Evolutionary conservation across 2,888 invertebrate genomes (phyloP).

Genomic region (Rhamphomyia laevipes): DNA sequence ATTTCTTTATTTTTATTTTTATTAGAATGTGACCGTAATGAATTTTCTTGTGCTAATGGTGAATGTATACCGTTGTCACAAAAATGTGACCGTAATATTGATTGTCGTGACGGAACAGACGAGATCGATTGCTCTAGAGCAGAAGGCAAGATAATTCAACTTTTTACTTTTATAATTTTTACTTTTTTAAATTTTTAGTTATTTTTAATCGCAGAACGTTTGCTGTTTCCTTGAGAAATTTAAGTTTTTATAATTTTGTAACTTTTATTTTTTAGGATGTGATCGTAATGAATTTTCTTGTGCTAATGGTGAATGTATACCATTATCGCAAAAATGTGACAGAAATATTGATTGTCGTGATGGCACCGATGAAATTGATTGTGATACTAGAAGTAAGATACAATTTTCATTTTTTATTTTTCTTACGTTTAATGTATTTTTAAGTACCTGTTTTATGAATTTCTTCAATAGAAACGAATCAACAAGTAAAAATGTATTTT

Average conservation of each 20-base stretch:
- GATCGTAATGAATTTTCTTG: slow-evolving; percentile 46
- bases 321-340: slow-evolving; percentile 42
- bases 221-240: background rate
- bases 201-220: too few relatives aligned
- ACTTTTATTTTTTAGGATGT: background rate
- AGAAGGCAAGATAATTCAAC: background rate
- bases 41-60: slow-evolving; percentile 50
- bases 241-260: background rate
- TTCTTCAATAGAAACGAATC: too few relatives aligned
- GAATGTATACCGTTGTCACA: slow-evolving; percentile 44
- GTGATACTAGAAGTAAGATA: slow-evolving; percentile 18
- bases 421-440: background rate
- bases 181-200: too few relatives aligned
- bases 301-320: slow-evolving; percentile 46
- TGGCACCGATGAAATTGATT: slow-evolving; percentile 50
- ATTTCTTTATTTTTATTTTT: background rate
- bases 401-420: too few relatives aligned
- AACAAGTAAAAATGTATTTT: too few relatives aligned
- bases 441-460: too few relatives aligned
- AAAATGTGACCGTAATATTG: slow-evolving; percentile 42
- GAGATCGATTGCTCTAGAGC: slow-evolving; percentile 39
- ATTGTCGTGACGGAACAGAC: slow-evolving; percentile 53
- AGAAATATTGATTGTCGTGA: slow-evolving; percentile 44
- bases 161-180: background rate
- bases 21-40: slow-evolving; percentile 27